These are phyloP conservation scores for Caenorhabditis briggsae DNA, from an alignment of 1,140 invertebrate species.

Conservation along the genomic window DNA sequence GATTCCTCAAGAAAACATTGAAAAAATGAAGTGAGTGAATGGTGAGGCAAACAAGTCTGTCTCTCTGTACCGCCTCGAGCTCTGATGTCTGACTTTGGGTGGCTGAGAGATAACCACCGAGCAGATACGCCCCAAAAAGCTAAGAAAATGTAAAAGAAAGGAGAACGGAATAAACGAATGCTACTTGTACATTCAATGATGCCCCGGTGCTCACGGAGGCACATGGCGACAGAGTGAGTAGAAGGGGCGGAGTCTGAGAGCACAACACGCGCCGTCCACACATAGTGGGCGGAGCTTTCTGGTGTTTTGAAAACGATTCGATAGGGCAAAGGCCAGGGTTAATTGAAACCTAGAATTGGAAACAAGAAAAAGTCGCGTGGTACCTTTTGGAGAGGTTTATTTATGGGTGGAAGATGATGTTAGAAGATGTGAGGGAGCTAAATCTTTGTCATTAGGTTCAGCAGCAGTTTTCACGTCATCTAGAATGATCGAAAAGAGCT, in stretches of 20 bases:
- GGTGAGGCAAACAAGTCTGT: slow-evolving; percentile 23
- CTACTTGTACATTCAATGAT: neutral
- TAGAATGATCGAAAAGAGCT: neutral
- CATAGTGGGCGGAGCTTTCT: neutral
- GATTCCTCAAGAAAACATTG: slow-evolving; percentile 11
- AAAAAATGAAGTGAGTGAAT: neutral
- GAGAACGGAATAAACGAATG: neutral
- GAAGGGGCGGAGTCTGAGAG: slow-evolving; percentile 13
- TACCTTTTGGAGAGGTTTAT: slow-evolving; percentile 24
- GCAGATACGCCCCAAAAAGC: neutral
- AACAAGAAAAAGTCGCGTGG: slow-evolving; percentile 25
- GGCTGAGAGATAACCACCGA: neutral
- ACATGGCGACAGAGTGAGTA: slow-evolving; percentile 31
- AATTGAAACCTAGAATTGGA: slow-evolving; percentile 11
- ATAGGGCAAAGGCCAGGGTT: neutral
- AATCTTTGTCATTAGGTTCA: neutral
- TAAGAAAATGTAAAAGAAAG: neutral
- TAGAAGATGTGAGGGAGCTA: neutral
- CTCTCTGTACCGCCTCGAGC: slow-evolving; percentile 37
- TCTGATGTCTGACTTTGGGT: slow-evolving; percentile 44
- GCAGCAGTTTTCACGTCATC: neutral
- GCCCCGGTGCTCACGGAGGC: neutral
- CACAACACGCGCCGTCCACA: slow-evolving; percentile 18
- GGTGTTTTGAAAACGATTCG: neutral
- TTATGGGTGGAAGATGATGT: slow-evolving; percentile 3